phyloP scores from a whole-genome alignment of 2,113 vertebrate species.

The Thamnaconus septentrionalis region DNA sequence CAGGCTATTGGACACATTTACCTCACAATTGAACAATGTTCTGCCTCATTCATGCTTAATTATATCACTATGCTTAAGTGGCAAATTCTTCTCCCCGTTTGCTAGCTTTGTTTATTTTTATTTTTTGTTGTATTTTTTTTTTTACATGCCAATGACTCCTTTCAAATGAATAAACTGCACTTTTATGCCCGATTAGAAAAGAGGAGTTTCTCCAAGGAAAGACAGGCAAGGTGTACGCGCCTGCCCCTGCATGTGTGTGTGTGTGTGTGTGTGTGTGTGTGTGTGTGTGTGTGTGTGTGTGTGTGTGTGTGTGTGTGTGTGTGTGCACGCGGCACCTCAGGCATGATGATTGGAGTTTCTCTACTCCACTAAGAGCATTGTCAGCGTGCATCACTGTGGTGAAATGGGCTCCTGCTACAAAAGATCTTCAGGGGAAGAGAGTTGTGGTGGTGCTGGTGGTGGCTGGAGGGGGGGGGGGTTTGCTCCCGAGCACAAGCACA shows the following conservation, averaged over 20 bases:
- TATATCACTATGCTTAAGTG: slow-evolving; percentile 47
- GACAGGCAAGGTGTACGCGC: not conserved
- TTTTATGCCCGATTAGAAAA: slow-evolving; percentile 37
- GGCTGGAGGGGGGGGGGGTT: slow-evolving; percentile 24
- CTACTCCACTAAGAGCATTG: not conserved
- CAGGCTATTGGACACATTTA: slow-evolving; percentile 50
- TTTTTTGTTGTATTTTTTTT: not conserved
- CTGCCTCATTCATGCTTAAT: slow-evolving; percentile 47
- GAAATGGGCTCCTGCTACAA: slow-evolving; percentile 58
- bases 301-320: slow-evolving; percentile 1
- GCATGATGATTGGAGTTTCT: slow-evolving; percentile 44
- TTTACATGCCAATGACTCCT: slow-evolving; percentile 28
- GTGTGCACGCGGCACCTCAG: slow-evolving; percentile 17
- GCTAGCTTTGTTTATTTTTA: slow-evolving; percentile 20
- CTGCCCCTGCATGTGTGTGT: not conserved
- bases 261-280: not conserved
- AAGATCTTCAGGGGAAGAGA: slow-evolving; percentile 59
- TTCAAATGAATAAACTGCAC: slow-evolving; percentile 37
- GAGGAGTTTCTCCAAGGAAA: slow-evolving; percentile 4
- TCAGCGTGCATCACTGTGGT: slow-evolving; percentile 58
- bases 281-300: not conserved
- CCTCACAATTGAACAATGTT: slow-evolving; percentile 47
- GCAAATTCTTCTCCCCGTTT: slow-evolving; percentile 40
- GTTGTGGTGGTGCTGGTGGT: not conserved
- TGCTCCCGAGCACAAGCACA: slow-evolving; percentile 53